Evolutionary conservation across 2,888 invertebrate species (phyloP).

Genomic region (Andrena camellia): DNA sequence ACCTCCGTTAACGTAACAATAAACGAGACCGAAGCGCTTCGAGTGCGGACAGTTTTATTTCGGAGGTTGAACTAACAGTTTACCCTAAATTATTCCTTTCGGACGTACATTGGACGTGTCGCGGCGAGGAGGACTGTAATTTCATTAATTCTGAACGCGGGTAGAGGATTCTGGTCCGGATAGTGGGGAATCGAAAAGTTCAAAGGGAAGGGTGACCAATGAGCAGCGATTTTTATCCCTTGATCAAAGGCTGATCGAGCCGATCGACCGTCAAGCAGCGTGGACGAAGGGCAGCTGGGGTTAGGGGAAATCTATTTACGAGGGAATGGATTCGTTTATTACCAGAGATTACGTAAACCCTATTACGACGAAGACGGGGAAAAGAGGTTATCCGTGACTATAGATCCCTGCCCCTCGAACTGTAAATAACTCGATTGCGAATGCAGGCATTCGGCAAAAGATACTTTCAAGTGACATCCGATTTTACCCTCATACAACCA

Average conservation of each 20-base stretch:
- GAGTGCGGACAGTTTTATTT: too few species aligned
- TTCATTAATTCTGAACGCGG: neutral
- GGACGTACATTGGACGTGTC: neutral
- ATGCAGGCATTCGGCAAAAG: constrained; percentile 49
- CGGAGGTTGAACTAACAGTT: too few species aligned
- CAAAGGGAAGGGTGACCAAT: neutral
- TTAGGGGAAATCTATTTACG: constrained; percentile 50
- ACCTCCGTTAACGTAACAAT: neutral
- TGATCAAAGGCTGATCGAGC: neutral
- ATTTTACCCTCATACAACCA: constrained; percentile 14
- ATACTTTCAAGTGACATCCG: constrained; percentile 47
- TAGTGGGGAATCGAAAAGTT: neutral
- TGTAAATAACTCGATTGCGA: constrained; percentile 61
- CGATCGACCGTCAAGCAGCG: constrained; percentile 15
- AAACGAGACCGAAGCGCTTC: neutral
- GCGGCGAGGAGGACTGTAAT: neutral
- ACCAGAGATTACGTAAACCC: constrained; percentile 57
- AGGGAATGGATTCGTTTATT: constrained; percentile 56
- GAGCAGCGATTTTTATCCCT: neutral
- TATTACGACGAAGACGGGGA: constrained; percentile 42
- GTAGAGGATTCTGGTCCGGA: neutral
- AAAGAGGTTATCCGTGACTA: constrained; percentile 58
- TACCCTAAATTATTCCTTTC: too few species aligned
- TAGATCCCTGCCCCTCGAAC: constrained; percentile 53
- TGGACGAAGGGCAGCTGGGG: constrained; percentile 17